Base-by-base conservation (phyloP, 2,888 invertebrate genomes). In the Diplolepis rosae region DNA sequence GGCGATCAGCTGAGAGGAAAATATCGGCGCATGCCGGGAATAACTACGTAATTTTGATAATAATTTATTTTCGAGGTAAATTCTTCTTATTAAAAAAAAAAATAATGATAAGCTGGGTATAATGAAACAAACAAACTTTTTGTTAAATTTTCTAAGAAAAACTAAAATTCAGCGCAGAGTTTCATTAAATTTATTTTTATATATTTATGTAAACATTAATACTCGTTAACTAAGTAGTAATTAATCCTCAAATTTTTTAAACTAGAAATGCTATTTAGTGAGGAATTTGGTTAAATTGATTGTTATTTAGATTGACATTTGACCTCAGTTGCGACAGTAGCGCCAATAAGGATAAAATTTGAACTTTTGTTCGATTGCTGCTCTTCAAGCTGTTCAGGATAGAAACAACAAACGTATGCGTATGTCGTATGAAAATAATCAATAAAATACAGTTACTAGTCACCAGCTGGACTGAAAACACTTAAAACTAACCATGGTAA, bases 301-400 rank as follows among this genome's bases (percentile, higher is more conserved):
- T 56, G 7, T 27, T 61, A 27, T 22, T 27, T 61, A 39, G 39
- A 24, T 27, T 32, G 24, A 32, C 22, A 24, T 39, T 61, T 61
- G 39, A 39, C n/a, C 27, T 61, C 7, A 39, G 39, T n/a, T 27
- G n/a, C 61, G 61, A 61, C 24, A 24, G n/a, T 39, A 61, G 39
- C 61, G 39, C 61, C 61, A 39, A 61, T 15, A 39, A n/a, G 24
- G 61, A 24, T 22, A 24, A n/a, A 22, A 24, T 39, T 61, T 27
- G 39, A 61, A 61, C 61, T 56, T 24, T 22, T 11, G n/a, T 39
- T 22, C 2, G 24, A 27, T 39, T n/a, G 24, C 24, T 61, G 22
- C 39, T 24, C 24, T 39, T 1, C 48, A 48, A 48, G 15, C 1
- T 4, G 48, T 6, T 42, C 15, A 15, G 42, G n/a, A 42, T 15